Conservation (phyloP, 53 echinoderm and acorn worm genomes). For the Luidia sarsii region DNA sequence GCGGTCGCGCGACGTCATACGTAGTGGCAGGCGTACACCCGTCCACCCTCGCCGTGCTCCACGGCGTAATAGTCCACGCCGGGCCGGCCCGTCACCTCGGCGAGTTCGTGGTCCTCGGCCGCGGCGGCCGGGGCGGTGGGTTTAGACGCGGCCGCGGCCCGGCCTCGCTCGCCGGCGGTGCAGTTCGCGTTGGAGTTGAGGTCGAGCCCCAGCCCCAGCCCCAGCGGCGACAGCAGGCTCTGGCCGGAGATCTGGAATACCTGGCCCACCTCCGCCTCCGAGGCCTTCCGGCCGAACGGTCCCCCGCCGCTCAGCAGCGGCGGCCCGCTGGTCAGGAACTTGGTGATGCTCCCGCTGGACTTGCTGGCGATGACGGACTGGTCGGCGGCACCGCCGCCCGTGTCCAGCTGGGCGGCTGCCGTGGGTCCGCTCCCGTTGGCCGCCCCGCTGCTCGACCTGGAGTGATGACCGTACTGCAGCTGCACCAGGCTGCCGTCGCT, state of each 20-base stretch:
- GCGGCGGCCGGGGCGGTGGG: no score
- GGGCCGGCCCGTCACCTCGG: constrained; percentile 31
- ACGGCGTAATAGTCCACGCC: constrained; percentile 23
- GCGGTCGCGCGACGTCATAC: no score
- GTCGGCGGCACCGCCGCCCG: no score
- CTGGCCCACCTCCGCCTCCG: constrained; percentile 31
- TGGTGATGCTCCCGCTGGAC: constrained; percentile 88
- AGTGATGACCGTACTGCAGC: constrained; percentile 21
- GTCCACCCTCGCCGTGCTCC: constrained; percentile 44
- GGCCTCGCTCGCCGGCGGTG: constrained; percentile 26
- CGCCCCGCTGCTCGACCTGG: background rate
- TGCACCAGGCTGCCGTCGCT: constrained; percentile 1
- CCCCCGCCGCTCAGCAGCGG: constrained; percentile 6
- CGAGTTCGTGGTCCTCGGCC: constrained; percentile 36
- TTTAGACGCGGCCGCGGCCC: no score
- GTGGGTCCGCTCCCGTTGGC: background rate
- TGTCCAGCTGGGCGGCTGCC: constrained; percentile 4
- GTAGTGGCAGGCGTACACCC: constrained; percentile 59
- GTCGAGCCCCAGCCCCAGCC: constrained; percentile 39
- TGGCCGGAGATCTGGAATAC: constrained; percentile 47
- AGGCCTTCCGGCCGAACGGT: constrained; percentile 70
- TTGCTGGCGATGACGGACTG: constrained; percentile 87
- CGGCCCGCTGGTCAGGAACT: constrained; percentile 74
- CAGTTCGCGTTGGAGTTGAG: constrained; percentile 36
- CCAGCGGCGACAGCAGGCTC: constrained; percentile 11